Percentiles rank a stretch among this genome's conserved stretches.
phyloP scores from a whole-genome alignment of 2,888 invertebrate genomes.

The Theodoxus fluviatilis region DNA sequence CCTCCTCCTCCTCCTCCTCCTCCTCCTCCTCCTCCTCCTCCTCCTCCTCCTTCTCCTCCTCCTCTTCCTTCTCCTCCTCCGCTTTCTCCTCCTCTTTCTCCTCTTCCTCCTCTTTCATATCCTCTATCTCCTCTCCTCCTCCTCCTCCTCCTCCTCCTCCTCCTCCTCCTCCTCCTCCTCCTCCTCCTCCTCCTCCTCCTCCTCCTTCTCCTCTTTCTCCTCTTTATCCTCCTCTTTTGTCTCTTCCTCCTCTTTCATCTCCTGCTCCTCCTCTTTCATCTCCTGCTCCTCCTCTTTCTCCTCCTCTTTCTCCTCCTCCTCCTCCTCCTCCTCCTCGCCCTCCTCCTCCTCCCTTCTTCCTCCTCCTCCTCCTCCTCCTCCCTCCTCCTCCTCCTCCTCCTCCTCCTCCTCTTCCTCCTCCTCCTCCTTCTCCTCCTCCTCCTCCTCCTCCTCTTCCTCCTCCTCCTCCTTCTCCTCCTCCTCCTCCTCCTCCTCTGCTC shows the following conservation, averaged over 20 bases:
- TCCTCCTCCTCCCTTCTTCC: constrained; percentile 12
- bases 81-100: too few species aligned
- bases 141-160: background rate
- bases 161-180: background rate
- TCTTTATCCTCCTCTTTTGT: constrained; percentile 1
- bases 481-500: constrained; percentile 2
- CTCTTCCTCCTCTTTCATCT: constrained; percentile 2
- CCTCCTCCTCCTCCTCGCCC: constrained; percentile 11
- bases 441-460: constrained; percentile 12
- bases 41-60: too few species aligned
- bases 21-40: background rate
- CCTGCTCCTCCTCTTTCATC: background rate
- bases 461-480: background rate
- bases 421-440: constrained; percentile 14
- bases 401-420: constrained; percentile 5
- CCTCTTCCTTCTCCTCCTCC: too few species aligned
- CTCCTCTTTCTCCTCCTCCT: constrained; percentile 14
- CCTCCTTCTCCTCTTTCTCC: constrained; percentile 9
- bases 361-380: constrained; percentile 7
- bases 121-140: background rate
- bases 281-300: constrained; percentile 9
- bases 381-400: constrained; percentile 3
- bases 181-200: background rate
- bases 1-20: background rate
- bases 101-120: too few species aligned